phyloP scores from a whole-genome alignment of 2,797 vertebrate species.

The Columba guinea region DNA sequence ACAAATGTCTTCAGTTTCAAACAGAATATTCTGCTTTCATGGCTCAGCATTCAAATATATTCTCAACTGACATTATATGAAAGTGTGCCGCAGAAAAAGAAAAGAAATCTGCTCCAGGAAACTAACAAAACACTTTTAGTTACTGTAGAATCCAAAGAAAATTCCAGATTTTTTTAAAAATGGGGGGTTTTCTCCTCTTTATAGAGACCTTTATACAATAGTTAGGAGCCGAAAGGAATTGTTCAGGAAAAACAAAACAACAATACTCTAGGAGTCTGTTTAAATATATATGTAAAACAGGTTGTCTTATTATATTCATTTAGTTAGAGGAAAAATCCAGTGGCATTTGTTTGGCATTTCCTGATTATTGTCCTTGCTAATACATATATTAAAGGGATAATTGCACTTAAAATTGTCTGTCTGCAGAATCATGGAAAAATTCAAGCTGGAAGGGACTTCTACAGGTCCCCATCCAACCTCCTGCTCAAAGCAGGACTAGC shows the following conservation, averaged over 20 bases:
- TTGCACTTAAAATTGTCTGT: neutral
- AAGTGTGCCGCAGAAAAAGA: neutral
- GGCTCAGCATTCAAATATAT: neutral
- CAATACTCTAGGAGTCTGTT: neutral
- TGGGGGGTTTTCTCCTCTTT: neutral
- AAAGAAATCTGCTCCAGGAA: neutral
- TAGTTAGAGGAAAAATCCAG: neutral
- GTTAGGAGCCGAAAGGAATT: neutral
- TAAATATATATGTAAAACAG: neutral
- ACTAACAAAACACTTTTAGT: neutral
- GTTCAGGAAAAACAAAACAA: neutral
- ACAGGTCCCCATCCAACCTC: neutral
- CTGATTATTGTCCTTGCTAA: neutral
- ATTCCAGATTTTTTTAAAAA: neutral
- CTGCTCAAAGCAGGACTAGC: neutral
- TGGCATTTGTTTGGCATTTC: neutral
- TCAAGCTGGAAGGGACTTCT: neutral
- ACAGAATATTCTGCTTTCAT: neutral
- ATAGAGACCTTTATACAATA: neutral
- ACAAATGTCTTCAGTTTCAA: neutral
- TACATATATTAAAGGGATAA: neutral
- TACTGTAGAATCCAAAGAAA: neutral
- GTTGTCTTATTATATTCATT: neutral
- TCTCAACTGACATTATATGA: neutral
- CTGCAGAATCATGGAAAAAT: neutral